Evolutionary conservation across 2,888 invertebrate species (phyloP).

Genomic region (Halictus ligatus): DNA sequence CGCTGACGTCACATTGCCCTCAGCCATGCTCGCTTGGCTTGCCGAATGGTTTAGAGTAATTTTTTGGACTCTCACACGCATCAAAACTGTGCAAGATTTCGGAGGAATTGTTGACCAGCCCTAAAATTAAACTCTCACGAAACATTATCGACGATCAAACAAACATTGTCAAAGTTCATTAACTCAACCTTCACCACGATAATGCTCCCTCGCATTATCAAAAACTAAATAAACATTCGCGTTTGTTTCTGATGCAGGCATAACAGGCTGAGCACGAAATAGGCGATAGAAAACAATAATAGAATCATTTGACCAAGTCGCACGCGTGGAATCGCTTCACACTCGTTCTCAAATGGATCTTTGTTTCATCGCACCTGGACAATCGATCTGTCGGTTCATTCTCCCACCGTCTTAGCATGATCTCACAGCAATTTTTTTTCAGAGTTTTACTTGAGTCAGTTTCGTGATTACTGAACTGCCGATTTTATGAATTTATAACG

Average conservation of each 20-base stretch:
- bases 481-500: too few relatives aligned
- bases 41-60: too few relatives aligned
- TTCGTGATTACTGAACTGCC: too few relatives aligned
- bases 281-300: background rate
- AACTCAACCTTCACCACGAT: conserved; percentile 18
- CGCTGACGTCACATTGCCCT: too few relatives aligned
- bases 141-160: conserved; percentile 1
- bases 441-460: too few relatives aligned
- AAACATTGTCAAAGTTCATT: conserved; percentile 24
- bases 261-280: background rate
- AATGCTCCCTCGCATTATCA: conserved; percentile 5
- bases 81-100: too few relatives aligned
- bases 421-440: background rate
- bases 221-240: background rate
- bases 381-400: background rate
- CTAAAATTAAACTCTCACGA: background rate
- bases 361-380: background rate
- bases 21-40: too few relatives aligned
- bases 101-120: background rate
- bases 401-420: background rate
- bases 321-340: too few relatives aligned
- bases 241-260: background rate
- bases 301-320: background rate
- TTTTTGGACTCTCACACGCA: too few relatives aligned
- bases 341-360: background rate